Evolutionary conservation across 2,113 vertebrate species (phyloP), one percentile per base, ranked within the genome.

Genomic region (Grantiella picta): DNA sequence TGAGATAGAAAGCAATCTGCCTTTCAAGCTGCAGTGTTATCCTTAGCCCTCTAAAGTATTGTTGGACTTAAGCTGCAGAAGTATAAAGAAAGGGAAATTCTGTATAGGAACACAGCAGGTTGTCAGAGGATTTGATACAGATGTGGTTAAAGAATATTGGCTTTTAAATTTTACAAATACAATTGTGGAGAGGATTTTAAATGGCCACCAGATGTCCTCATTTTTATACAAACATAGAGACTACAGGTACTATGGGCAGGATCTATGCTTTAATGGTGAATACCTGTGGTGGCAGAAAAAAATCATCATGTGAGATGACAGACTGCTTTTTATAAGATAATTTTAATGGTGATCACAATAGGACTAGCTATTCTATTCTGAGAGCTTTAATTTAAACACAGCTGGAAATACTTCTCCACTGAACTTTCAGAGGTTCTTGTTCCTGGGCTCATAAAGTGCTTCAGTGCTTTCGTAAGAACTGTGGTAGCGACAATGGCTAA

Each of bases 181-280:
- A 77, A 1, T 22, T 47, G 42, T 3, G 20, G 49, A 64, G 28
- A 77, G 9, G 47, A 84, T 71, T 94, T 86, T 33, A 92, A 96
- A 88, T 79, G 90, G 85, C 95, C 96, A 92, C 90, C 93, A 97
- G 96, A 93, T 96, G 96, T 94, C 96, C 88, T 82, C 93, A 33
- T 76, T 90, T 94, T 96, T 93, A 82, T 35, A 95, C 2, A 68
- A 96, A 94, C 61, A 49, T 28, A 42, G 60, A 82, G 56, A 52
- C 28, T 40, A 22, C 68, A 24, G 12, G 33, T 59, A 59, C 68
- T 44, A n/a, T 11, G 47, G 49, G 29, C 57, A 10, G 2, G 12
- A 60, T 72, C 42, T 31, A 3, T 15, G n/a, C 8, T 76, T 72
- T 28, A 38, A 25, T 68, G 68, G 29, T 28, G 45, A 73, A 61